phyloP scores from a whole-genome alignment of 1,140 invertebrate species.

The Apolygus lucorum region DNA sequence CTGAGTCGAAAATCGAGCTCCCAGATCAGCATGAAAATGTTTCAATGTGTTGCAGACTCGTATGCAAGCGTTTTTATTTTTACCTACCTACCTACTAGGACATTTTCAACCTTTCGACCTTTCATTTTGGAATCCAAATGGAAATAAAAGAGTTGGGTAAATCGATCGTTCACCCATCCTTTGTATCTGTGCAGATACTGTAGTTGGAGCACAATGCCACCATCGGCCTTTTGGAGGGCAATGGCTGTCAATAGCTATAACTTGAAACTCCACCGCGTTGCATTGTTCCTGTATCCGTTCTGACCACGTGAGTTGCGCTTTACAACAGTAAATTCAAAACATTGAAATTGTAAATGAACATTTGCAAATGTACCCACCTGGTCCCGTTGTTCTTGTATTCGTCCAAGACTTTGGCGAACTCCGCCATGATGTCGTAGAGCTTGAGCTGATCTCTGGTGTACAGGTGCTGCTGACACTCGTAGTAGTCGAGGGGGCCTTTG shows the following conservation, averaged over 20 bases:
- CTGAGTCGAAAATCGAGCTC: too few species aligned
- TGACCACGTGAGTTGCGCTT: not conserved
- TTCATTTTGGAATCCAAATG: too few species aligned
- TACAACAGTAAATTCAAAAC: not conserved
- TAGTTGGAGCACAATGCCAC: too few species aligned
- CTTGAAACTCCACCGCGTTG: not conserved
- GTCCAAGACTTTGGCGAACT: conserved; percentile 40
- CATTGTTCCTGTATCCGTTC: not conserved
- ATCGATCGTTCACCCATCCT: too few species aligned
- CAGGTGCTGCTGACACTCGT: conserved; percentile 46
- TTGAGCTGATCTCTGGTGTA: conserved; percentile 52
- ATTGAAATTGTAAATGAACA: not conserved
- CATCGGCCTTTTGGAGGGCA: too few species aligned
- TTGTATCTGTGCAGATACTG: too few species aligned
- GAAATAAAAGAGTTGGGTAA: too few species aligned
- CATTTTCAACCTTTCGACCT: too few species aligned
- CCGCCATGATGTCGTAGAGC: conserved; percentile 50
- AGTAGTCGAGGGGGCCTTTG: conserved; percentile 15
- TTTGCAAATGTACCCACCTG: not conserved
- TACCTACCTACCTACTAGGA: too few species aligned
- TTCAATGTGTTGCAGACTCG: too few species aligned
- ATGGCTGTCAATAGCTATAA: not conserved
- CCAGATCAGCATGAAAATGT: too few species aligned
- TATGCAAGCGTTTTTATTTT: too few species aligned
- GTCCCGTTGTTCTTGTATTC: not conserved